Conservation (phyloP, 2,797 vertebrate species). For the Ciconia nigra region DNA sequence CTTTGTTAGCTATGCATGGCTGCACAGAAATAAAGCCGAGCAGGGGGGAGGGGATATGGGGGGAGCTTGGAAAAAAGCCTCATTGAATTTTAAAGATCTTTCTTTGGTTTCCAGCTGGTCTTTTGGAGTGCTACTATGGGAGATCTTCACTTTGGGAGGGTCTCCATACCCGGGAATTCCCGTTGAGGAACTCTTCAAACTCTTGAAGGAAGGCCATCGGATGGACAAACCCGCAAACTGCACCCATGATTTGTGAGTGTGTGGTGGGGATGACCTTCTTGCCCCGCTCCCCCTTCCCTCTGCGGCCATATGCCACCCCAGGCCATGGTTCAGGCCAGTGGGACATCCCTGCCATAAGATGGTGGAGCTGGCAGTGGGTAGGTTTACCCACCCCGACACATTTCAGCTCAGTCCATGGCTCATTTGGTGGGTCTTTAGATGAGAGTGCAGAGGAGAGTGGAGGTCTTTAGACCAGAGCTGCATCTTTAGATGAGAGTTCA, state of each 20-base stretch:
- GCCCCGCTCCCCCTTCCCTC: not conserved
- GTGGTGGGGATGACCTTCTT: not conserved
- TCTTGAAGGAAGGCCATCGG: constrained; percentile 96
- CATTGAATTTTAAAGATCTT: constrained; percentile 66
- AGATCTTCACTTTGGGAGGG: constrained; percentile 98
- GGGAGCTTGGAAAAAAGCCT: not conserved
- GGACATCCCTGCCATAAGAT: not conserved
- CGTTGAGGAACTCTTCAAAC: constrained; percentile 97
- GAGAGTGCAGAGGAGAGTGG: no score
- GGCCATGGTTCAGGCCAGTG: not conserved
- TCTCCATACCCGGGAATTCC: constrained; percentile 97
- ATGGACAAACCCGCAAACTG: constrained; percentile 99
- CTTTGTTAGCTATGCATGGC: constrained; percentile 67
- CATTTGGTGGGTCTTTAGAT: not conserved
- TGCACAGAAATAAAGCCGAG: constrained; percentile 52
- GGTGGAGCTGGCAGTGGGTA: not conserved
- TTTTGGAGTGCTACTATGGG: constrained; percentile 96
- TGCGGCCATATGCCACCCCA: not conserved
- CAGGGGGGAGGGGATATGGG: not conserved
- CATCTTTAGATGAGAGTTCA: not conserved
- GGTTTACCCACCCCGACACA: not conserved
- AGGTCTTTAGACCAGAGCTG: no score
- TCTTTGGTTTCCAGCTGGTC: constrained; percentile 88
- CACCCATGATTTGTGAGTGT: constrained; percentile 92
- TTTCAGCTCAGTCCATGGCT: not conserved